These are phyloP conservation scores for Linyphia triangularis DNA, from an alignment of 2,888 invertebrate species.

Conservation along the genomic window DNA sequence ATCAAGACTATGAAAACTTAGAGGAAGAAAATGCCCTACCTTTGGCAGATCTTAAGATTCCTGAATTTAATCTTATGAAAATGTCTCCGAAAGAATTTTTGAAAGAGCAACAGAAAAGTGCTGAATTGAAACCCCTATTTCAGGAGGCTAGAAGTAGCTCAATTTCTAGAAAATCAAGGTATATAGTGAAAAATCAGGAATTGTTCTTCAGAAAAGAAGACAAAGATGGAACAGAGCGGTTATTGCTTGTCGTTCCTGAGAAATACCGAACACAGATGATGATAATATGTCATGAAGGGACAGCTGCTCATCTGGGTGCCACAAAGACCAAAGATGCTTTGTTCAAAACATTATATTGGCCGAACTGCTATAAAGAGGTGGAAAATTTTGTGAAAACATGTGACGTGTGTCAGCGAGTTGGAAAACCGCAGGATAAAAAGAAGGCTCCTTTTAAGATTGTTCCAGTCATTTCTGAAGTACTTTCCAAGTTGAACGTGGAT, in stretches of 20 bases:
- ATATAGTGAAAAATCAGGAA: background rate
- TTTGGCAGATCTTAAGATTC: background rate
- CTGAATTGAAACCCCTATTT: constrained; percentile 3
- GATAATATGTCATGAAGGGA: constrained; percentile 15
- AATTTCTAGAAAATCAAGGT: background rate
- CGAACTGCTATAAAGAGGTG: constrained; percentile 19
- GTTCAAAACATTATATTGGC: constrained; percentile 20
- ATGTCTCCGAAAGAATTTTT: constrained; percentile 6
- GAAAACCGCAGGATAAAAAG: constrained; percentile 12
- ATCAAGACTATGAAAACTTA: background rate
- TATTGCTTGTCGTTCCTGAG: constrained; percentile 15
- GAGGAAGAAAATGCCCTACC: background rate
- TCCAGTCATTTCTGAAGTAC: constrained; percentile 27
- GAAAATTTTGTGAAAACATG: constrained; percentile 19
- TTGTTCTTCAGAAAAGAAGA: constrained; percentile 13
- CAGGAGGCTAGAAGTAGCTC: background rate
- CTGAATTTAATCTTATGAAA: background rate
- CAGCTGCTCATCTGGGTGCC: constrained; percentile 4
- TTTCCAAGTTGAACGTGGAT: constrained; percentile 30
- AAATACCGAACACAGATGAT: background rate
- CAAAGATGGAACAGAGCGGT: background rate
- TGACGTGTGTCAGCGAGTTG: constrained; percentile 20
- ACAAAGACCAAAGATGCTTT: constrained; percentile 33
- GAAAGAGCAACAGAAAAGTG: background rate
- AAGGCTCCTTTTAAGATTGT: constrained; percentile 24